Percentiles rank a stretch among this genome's conserved stretches.
Evolutionary conservation across 2,797 vertebrate genomes (phyloP).

Genomic region (Odontamblyopus rebecca): DNA sequence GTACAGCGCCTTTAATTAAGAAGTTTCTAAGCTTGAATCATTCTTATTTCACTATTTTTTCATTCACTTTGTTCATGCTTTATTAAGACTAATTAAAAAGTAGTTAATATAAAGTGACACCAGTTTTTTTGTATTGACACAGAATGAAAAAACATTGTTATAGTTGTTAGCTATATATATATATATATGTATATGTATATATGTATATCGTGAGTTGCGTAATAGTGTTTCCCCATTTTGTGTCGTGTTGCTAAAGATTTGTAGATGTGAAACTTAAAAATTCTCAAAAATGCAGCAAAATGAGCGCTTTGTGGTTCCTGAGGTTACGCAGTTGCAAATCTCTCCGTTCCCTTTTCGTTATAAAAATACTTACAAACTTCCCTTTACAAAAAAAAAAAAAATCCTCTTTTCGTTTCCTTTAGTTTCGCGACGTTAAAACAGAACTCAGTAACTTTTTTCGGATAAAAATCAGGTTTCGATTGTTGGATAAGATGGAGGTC

Average conservation of each 20-base stretch:
- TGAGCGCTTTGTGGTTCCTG: slow-evolving; percentile 55
- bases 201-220: background rate
- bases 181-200: background rate
- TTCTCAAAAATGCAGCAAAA: slow-evolving; percentile 13
- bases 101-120: no score
- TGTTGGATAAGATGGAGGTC: background rate
- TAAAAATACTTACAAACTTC: slow-evolving; percentile 83
- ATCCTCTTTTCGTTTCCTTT: background rate
- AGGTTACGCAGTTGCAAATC: slow-evolving; percentile 75
- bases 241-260: background rate
- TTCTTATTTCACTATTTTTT: no score
- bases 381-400: slow-evolving; percentile 67
- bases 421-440: slow-evolving; percentile 13
- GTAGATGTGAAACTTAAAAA: background rate
- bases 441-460: background rate
- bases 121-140: background rate
- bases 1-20: no score
- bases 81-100: no score
- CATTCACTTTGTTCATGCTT: no score
- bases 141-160: background rate
- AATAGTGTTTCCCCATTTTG: background rate
- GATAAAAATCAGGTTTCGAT: background rate
- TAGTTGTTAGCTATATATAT: background rate
- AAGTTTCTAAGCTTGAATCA: no score
- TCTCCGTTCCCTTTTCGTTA: slow-evolving; percentile 75